A percentile compares a stretch with the other conserved stretches of the same genome.
Conservation (phyloP, 2,113 vertebrate species). For the Sclerurus mexicanus region DNA sequence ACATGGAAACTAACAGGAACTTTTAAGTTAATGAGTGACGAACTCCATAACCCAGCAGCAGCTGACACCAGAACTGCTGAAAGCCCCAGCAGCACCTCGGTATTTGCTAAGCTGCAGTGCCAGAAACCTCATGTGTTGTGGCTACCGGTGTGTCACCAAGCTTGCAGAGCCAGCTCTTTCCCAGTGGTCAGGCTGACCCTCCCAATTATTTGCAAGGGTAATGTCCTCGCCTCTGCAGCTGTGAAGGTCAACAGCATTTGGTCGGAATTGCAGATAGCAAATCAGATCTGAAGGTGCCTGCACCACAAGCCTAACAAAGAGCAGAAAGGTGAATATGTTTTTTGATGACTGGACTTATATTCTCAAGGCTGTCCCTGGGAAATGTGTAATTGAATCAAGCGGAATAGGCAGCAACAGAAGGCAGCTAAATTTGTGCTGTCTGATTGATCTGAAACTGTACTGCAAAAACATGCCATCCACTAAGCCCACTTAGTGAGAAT, state of each 20-base stretch:
- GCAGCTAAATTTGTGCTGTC: neutral
- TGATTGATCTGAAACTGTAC: neutral
- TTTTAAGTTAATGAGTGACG: neutral
- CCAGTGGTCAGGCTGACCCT: neutral
- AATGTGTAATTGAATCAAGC: neutral
- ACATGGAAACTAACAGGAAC: neutral
- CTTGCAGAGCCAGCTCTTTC: neutral
- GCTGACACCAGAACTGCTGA: neutral
- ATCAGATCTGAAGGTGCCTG: neutral
- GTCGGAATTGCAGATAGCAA: neutral
- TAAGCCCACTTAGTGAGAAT: neutral
- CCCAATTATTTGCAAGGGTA: neutral
- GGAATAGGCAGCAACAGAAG: neutral
- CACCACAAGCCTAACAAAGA: neutral
- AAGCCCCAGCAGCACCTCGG: neutral
- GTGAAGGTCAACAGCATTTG: neutral
- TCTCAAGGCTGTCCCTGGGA: neutral
- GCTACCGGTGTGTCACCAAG: neutral
- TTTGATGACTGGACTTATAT: neutral
- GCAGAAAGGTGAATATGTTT: neutral
- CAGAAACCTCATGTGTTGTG: neutral
- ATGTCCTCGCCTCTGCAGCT: neutral
- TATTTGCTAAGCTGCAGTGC: neutral
- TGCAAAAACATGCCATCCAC: neutral
- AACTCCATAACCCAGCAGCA: neutral